phyloP scores from a whole-genome alignment of 2,888 invertebrate genomes.

The Hermaeophaga mercurialis region DNA sequence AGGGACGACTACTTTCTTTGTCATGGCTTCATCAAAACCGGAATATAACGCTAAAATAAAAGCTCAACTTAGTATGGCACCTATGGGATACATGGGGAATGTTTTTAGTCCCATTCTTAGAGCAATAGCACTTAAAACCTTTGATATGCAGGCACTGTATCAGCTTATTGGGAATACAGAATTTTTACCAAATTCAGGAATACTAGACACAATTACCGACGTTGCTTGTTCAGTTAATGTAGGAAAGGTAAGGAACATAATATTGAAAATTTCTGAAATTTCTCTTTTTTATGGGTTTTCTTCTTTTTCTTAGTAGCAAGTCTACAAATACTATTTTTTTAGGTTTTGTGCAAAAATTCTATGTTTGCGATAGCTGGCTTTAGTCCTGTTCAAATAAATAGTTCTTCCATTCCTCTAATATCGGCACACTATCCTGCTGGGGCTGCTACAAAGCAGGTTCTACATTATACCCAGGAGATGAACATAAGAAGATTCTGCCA shows the following conservation, averaged over 20 bases:
- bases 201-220: slow-evolving; percentile 53
- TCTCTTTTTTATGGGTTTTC: too few relatives aligned
- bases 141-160: slow-evolving; percentile 22
- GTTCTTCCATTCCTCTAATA: slow-evolving; percentile 42
- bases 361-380: slow-evolving; percentile 51
- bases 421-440: slow-evolving; percentile 45
- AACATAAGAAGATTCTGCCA: slow-evolving; percentile 52
- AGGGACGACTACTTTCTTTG: slow-evolving; percentile 72
- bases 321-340: neutral
- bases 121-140: slow-evolving; percentile 34
- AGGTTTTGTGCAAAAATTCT: slow-evolving; percentile 45
- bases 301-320: too few relatives aligned
- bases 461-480: slow-evolving; percentile 62
- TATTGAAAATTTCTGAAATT: too few relatives aligned
- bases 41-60: slow-evolving; percentile 69
- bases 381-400: slow-evolving; percentile 48
- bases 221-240: slow-evolving; percentile 8
- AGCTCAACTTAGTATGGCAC: slow-evolving; percentile 70
- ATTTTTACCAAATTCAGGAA: slow-evolving; percentile 65
- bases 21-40: slow-evolving; percentile 66
- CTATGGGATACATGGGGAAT: slow-evolving; percentile 67
- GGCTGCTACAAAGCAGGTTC: slow-evolving; percentile 66
- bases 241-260: slow-evolving; percentile 13
- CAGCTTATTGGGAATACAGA: slow-evolving; percentile 62
- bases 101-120: slow-evolving; percentile 51